Evolutionary conservation across 2,797 vertebrate species (phyloP), one percentile per base, ranked within the genome.

Genomic region (Gadopsis bispinosus): DNA sequence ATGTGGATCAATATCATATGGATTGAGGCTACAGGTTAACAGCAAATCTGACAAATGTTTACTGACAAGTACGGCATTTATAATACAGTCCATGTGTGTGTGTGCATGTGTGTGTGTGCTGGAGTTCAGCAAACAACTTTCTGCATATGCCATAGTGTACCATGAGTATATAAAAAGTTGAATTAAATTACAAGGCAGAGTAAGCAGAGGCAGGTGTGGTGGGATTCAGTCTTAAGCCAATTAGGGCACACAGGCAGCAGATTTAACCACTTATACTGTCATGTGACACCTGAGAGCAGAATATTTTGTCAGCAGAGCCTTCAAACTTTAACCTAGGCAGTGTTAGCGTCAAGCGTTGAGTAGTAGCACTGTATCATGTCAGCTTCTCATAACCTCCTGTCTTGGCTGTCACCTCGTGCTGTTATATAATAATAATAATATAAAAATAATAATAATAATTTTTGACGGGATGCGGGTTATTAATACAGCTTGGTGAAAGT

Each of bases 161-260:
- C 51, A 56, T 39, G 16, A 60, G 16, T 51, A 8, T 56, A 73
- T 55, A 43, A 54, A 62, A 65, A 45, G 22, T 60, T 37, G 6
- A 48, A 79, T 65, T 81, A 5, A 53, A 78, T 79, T 73, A 37
- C 62, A 67, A 63, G 48, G 43, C 47, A 63, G 45, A 43, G 45
- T 33, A 67, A 26, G 56, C 26, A 26, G 59, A 77, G 17, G 35
- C 22, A 73, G 53, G 47, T 81, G 29, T 29, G 39, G 29, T 65
- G 60, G 47, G 69, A 80, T 77, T 77, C 78, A 77, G 55, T 79
- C 73, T 71, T 67, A 65, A 70, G 39, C 69, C 62, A 86, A 88
- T 87, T 83, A 85, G 26, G 22, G 69, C 35, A 74, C 58, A 75
- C 55, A 61, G 13, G 48, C 55, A 54, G 37, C 29, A 70, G 26